These are phyloP conservation scores for Egretta garzetta DNA, from an alignment of 2,113 vertebrate species.

Conservation along the genomic window DNA sequence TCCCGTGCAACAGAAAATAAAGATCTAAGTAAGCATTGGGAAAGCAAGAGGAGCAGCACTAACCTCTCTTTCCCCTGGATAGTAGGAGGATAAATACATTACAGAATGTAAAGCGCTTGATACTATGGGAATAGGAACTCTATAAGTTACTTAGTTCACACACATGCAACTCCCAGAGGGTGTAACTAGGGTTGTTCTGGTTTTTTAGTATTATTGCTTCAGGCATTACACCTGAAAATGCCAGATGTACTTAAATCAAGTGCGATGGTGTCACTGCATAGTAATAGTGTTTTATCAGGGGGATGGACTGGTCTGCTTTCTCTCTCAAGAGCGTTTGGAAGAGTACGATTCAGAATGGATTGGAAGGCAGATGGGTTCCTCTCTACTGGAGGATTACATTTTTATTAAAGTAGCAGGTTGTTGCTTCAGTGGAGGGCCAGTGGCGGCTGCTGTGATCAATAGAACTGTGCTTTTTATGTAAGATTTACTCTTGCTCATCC, in stretches of 20 bases:
- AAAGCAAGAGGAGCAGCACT: not conserved
- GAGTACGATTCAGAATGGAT: slow-evolving; percentile 23
- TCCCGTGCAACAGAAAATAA: not conserved
- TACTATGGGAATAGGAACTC: slow-evolving; percentile 41
- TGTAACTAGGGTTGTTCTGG: slow-evolving; percentile 14
- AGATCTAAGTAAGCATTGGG: not conserved
- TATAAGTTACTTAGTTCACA: slow-evolving; percentile 61
- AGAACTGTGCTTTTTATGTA: slow-evolving; percentile 52
- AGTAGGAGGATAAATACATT: not conserved
- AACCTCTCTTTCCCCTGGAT: not conserved
- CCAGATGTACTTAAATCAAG: slow-evolving; percentile 67
- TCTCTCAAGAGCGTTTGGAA: not conserved
- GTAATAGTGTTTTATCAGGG: slow-evolving; percentile 52
- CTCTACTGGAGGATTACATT: slow-evolving; percentile 50
- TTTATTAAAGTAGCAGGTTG: slow-evolving; percentile 57
- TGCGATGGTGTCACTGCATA: slow-evolving; percentile 25
- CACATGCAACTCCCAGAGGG: slow-evolving; percentile 43
- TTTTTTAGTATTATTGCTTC: slow-evolving; percentile 65
- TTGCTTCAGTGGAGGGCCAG: slow-evolving; percentile 34
- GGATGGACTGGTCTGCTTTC: slow-evolving; percentile 16
- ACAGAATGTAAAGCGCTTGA: slow-evolving; percentile 39
- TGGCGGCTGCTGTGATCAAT: slow-evolving; percentile 51
- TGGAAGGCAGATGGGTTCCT: slow-evolving; percentile 22
- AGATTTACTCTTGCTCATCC: slow-evolving; percentile 57
- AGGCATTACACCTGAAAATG: slow-evolving; percentile 72